Conservation (phyloP, 2,113 vertebrate genomes). For the Halcyon malimbica region DNA sequence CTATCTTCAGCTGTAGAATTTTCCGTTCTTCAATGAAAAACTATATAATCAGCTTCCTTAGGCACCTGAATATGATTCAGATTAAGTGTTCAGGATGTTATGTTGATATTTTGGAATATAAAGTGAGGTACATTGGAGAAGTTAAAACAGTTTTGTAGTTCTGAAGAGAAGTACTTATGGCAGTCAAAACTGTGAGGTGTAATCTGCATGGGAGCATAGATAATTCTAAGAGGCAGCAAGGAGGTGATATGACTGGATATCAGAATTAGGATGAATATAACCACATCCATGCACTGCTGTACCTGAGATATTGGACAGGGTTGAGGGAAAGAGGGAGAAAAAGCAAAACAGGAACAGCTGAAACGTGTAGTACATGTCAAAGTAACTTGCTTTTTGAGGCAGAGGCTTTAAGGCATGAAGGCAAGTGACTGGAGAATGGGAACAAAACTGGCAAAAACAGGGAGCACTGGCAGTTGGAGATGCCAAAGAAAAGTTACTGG, state of each 20-base stretch:
- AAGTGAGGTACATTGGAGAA: neutral
- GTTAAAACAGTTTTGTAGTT: neutral
- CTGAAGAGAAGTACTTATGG: rapidly evolving
- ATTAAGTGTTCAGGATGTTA: neutral
- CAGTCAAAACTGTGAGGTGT: neutral
- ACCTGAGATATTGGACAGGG: neutral
- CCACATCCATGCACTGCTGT: neutral
- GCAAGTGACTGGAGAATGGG: neutral
- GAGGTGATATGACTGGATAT: neutral
- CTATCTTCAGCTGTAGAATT: neutral
- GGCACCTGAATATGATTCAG: neutral
- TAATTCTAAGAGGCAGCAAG: neutral
- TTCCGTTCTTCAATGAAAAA: neutral
- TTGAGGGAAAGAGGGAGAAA: neutral
- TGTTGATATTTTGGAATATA: neutral
- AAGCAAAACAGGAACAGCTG: neutral
- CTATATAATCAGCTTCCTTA: neutral
- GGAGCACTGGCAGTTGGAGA: neutral
- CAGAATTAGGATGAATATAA: neutral
- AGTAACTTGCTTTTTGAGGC: neutral
- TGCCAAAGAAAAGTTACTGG: neutral
- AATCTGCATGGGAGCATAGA: neutral
- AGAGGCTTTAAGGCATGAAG: neutral
- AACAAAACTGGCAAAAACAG: neutral
- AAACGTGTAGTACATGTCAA: neutral